A percentile compares a stretch with the other conserved stretches of the same genome.
phyloP scores from a whole-genome alignment of 2,797 vertebrate genomes.

The Paratrypauchen microcephalus region DNA sequence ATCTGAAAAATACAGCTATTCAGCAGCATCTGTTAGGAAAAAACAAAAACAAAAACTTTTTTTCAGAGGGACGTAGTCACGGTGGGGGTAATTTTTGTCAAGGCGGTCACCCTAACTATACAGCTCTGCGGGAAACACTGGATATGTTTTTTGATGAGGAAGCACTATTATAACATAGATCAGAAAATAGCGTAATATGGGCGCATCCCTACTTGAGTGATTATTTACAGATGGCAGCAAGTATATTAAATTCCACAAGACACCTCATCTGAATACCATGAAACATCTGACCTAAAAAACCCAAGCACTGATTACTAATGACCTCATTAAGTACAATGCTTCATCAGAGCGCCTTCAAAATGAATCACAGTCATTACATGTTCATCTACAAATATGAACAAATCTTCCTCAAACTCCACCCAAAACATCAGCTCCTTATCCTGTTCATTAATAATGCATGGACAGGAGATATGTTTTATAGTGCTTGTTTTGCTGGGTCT shows the following conservation, averaged over 20 bases:
- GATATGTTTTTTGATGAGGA: no score
- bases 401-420: neutral
- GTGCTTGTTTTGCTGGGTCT: conserved; percentile 4
- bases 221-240: no score
- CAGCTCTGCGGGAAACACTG: no score
- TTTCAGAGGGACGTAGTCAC: no score
- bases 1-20: no score
- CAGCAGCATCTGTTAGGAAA: no score
- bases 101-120: no score
- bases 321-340: neutral
- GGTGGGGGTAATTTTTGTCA: no score
- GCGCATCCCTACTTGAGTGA: no score
- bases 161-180: no score
- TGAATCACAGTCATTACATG: conserved; percentile 35
- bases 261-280: neutral
- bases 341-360: conserved; percentile 12
- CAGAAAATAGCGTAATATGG: no score
- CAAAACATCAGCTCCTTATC: conserved; percentile 20
- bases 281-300: neutral
- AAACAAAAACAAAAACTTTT: no score
- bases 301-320: neutral
- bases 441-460: conserved; percentile 28
- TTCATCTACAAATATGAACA: conserved; percentile 36
- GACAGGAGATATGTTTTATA: conserved; percentile 15
- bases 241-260: neutral